Conservation (phyloP, 2,888 invertebrate genomes). For the Acanthococcus lagerstroemiae region DNA sequence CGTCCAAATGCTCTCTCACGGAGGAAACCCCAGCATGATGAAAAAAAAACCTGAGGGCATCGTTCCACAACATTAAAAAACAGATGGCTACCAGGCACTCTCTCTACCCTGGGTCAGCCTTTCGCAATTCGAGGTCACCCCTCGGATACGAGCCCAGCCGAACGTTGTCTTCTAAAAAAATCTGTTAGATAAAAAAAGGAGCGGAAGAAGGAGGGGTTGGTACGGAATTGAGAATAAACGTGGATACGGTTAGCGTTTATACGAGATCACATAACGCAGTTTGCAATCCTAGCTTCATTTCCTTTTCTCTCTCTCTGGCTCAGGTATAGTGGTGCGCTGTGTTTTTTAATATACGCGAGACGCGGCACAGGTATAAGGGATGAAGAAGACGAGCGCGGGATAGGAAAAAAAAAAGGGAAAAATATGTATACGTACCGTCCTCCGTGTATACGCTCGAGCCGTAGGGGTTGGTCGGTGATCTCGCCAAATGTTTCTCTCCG, state of each 20-base stretch:
- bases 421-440: slow-evolving; percentile 14
- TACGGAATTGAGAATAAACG: slow-evolving; percentile 23
- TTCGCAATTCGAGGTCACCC: slow-evolving; percentile 38
- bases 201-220: slow-evolving; percentile 28
- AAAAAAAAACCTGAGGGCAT: slow-evolving; percentile 29
- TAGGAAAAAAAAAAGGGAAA: slow-evolving; percentile 12
- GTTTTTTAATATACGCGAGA: background rate
- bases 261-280: slow-evolving; percentile 16
- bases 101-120: slow-evolving; percentile 36
- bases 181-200: slow-evolving; percentile 29
- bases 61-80: slow-evolving; percentile 22
- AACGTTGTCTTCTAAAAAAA: slow-evolving; percentile 14
- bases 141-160: slow-evolving; percentile 2
- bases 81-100: slow-evolving; percentile 33
- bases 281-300: slow-evolving; percentile 31
- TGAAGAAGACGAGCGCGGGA: background rate
- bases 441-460: background rate
- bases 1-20: slow-evolving; percentile 31
- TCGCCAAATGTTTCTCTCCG: slow-evolving; percentile 25
- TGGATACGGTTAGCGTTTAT: background rate
- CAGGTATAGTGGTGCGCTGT: slow-evolving; percentile 8
- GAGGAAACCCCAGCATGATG: slow-evolving; percentile 27
- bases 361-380: slow-evolving; percentile 21
- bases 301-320: slow-evolving; percentile 20
- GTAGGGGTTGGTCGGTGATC: slow-evolving; percentile 26